A percentile compares a stretch with the other conserved stretches of the same genome.
These are phyloP conservation scores for Axis porcinus DNA, from an alignment of 2,113 vertebrate species.

Conservation along the genomic window DNA sequence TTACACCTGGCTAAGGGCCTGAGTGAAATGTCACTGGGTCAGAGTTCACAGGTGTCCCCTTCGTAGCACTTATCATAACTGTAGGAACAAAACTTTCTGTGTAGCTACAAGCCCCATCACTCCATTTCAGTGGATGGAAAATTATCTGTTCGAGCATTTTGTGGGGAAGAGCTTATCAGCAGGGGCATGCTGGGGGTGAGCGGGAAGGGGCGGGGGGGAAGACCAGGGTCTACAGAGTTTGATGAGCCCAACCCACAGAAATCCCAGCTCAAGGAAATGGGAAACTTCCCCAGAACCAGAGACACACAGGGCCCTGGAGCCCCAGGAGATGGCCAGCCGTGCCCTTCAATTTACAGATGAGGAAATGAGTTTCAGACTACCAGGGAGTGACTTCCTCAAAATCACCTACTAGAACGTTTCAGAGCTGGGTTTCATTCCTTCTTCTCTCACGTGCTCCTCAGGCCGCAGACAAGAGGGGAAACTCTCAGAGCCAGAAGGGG, in stretches of 20 bases:
- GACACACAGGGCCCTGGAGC: background rate
- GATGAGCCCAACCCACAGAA: background rate
- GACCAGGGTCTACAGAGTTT: background rate
- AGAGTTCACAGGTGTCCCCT: background rate
- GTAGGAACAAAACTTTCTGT: background rate
- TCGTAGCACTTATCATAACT: background rate
- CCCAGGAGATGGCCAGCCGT: background rate
- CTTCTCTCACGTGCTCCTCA: background rate
- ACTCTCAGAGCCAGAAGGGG: background rate
- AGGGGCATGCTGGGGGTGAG: background rate
- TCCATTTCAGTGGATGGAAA: background rate
- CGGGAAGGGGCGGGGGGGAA: rapidly evolving
- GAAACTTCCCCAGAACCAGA: background rate
- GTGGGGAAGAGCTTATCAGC: background rate
- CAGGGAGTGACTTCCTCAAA: background rate
- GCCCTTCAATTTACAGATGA: background rate
- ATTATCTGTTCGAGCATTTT: background rate
- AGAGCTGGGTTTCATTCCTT: background rate
- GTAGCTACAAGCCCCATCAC: background rate
- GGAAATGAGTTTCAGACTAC: slow-evolving; percentile 26
- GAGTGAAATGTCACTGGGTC: background rate
- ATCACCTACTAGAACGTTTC: background rate
- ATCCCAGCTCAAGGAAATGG: background rate
- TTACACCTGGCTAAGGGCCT: background rate
- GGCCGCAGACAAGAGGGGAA: background rate